Evolutionary conservation across 2,888 invertebrate genomes (phyloP), one percentile per base, ranked within the genome.

Genomic region (Rotaria macrura): DNA sequence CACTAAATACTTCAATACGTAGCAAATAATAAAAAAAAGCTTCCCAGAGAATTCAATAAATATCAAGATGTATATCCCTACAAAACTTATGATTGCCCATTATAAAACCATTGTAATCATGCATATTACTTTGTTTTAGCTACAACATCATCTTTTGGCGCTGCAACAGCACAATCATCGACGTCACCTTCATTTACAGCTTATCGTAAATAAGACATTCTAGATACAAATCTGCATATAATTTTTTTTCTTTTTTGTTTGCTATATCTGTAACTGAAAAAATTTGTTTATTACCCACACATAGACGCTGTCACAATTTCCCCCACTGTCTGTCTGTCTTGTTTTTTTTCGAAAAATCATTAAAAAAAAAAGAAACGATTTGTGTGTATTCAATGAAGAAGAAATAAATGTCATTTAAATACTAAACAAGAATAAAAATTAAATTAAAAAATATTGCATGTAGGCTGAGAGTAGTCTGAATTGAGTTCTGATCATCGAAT

Each of bases 381-480:
- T 65, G 65, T 65, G 65, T 65, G 65, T 17, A 14, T 65, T 17
- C 2, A 65, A 65, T 65, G 25, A 65, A 65, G 34, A 29, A 38
- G 20, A 65, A 65, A n/a, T n/a, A n/a, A n/a, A n/a, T n/a, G n/a
- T n/a, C n/a, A n/a, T n/a, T n/a, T 65, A 65, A 65, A 65, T 65
- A 65, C 7, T 17, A 34, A 34, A 29, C 20, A 20, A 20, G 3
- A 65, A 34, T 29, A n/a, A 14, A 34, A 20, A 65, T 34, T 34
- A 34, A 2, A 65, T 6, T 47, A 12, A 65, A 43, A 79, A 25
- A 79, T 1, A n/a, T 25, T 12, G 79, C 43, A 43, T 79, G 79
- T 79, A 40, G 79, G 43, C 12, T 14, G 79, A 79, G 79, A 79
- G 79, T 79, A 79, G 79, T 79, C 79, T 79, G 79, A 79, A 79